Evolutionary conservation across 2,797 vertebrate species (phyloP).

Genomic region (Tenualosa ilisha): DNA sequence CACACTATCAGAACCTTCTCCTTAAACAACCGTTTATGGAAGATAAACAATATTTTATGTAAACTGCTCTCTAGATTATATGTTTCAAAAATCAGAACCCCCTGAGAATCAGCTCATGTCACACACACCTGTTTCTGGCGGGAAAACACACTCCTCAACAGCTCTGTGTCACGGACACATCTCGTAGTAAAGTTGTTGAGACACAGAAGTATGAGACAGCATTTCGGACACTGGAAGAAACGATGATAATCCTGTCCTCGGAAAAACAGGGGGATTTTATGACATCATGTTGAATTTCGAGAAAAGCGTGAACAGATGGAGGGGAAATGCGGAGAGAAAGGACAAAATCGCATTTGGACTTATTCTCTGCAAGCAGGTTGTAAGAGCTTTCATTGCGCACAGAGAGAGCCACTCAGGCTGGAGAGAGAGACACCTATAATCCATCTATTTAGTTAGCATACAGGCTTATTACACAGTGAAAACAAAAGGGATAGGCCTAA

Average conservation of each 20-base stretch:
- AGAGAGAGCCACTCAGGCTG: constrained; percentile 11
- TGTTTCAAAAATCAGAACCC: not conserved
- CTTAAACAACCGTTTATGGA: not conserved
- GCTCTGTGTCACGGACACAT: not conserved
- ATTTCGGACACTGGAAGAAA: not conserved
- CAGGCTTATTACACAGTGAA: constrained; percentile 22
- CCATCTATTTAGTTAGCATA: constrained; percentile 24
- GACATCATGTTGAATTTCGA: constrained; percentile 9
- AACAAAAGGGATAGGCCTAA: constrained; percentile 9
- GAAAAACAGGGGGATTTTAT: not conserved
- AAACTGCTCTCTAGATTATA: not conserved
- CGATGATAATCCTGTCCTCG: not conserved
- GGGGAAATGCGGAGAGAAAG: not conserved
- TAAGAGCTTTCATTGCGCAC: not conserved
- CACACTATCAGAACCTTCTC: not conserved
- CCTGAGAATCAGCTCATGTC: not conserved
- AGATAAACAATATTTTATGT: not conserved
- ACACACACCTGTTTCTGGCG: not conserved
- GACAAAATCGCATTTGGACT: constrained; percentile 7
- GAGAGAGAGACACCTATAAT: constrained; percentile 19
- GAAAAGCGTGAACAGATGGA: constrained; percentile 2
- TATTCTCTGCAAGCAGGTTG: constrained; percentile 5
- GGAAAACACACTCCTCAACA: not conserved
- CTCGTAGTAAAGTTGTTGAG: not conserved
- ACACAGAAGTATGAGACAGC: constrained; percentile 10